Conservation (phyloP, 2,888 invertebrate genomes). For the Baronia brevicornis region DNA sequence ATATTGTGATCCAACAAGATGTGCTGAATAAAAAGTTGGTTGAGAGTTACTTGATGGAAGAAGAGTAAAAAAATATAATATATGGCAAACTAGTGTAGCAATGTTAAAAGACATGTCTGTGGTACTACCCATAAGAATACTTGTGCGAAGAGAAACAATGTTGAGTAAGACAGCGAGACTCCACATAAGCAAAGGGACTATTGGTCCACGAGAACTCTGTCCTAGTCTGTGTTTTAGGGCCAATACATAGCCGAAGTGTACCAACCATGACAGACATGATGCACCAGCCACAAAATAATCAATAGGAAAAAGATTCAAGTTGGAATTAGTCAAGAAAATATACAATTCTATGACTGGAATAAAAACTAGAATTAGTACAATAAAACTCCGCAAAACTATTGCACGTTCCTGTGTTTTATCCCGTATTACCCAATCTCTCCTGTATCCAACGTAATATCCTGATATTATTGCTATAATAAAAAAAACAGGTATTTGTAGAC, state of each 20-base stretch:
- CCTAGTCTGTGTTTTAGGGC: conserved; percentile 79
- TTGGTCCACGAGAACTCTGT: conserved; percentile 84
- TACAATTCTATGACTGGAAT: conserved; percentile 82
- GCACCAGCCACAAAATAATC: conserved; percentile 83
- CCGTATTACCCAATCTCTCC: conserved; percentile 77
- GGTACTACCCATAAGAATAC: conserved; percentile 63
- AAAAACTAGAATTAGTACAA: conserved; percentile 78
- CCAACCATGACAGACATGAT: conserved; percentile 85
- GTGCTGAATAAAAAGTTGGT: conserved; percentile 65
- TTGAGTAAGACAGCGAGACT: conserved; percentile 79
- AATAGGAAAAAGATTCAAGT: conserved; percentile 73
- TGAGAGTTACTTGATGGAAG: conserved; percentile 76
- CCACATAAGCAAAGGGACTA: conserved; percentile 81
- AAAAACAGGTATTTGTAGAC: conserved; percentile 84
- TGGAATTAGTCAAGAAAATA: conserved; percentile 70
- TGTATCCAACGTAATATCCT: conserved; percentile 86
- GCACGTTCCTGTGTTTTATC: conserved; percentile 78
- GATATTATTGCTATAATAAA: conserved; percentile 84
- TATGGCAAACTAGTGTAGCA: conserved; percentile 77
- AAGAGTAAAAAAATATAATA: conserved; percentile 81
- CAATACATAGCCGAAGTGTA: conserved; percentile 85
- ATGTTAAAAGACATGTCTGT: conserved; percentile 77
- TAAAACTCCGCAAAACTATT: conserved; percentile 78
- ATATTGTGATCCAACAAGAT: conserved; percentile 68
- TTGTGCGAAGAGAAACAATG: conserved; percentile 81